phyloP scores from a whole-genome alignment of 2,113 vertebrate species.

The Corydoras maculifer region DNA sequence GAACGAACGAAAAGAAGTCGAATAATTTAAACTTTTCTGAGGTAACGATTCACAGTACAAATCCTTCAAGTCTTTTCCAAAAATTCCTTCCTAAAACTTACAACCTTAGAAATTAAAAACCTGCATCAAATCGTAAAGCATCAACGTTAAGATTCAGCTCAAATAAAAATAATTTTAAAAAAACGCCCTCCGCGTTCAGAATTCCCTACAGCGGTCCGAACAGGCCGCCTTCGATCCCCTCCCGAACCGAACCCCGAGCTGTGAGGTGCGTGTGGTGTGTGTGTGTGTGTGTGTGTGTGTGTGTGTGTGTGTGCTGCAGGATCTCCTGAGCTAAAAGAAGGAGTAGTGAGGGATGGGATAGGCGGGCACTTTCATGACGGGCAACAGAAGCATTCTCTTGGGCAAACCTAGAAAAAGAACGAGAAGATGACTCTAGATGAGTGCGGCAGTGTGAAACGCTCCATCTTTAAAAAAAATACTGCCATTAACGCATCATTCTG shows the following conservation, averaged over 20 bases:
- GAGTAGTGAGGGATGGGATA: conserved; percentile 97
- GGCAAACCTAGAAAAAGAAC: conserved; percentile 98
- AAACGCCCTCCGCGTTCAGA: conserved; percentile 37
- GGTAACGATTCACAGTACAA: conserved; percentile 99
- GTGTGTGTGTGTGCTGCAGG: conserved; percentile 49
- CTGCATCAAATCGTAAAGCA: conserved; percentile 78
- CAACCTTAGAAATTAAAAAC: conserved; percentile 80
- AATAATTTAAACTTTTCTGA: conserved; percentile 89
- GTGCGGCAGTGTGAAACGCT: conserved; percentile 57
- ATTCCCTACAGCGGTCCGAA: conserved; percentile 64
- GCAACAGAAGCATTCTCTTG: conserved; percentile 99
- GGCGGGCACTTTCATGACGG: conserved; percentile 98
- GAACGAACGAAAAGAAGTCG: conserved; percentile 67
- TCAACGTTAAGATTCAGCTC: conserved; percentile 60
- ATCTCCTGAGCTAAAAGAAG: conserved; percentile 92
- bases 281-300: conserved; percentile 37
- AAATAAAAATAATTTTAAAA: conserved; percentile 59
- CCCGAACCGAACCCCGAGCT: conserved; percentile 54
- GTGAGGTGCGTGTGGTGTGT: conserved; percentile 14
- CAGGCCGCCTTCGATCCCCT: conserved; percentile 60
- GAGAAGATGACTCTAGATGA: conserved; percentile 88
- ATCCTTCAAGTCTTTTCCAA: conserved; percentile 84
- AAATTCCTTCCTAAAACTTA: too few species aligned
- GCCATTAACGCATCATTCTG: background rate
- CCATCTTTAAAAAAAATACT: conserved; percentile 4